Evolutionary conservation across 2,888 invertebrate species (phyloP).

Genomic region (Myopa tessellatipennis): DNA sequence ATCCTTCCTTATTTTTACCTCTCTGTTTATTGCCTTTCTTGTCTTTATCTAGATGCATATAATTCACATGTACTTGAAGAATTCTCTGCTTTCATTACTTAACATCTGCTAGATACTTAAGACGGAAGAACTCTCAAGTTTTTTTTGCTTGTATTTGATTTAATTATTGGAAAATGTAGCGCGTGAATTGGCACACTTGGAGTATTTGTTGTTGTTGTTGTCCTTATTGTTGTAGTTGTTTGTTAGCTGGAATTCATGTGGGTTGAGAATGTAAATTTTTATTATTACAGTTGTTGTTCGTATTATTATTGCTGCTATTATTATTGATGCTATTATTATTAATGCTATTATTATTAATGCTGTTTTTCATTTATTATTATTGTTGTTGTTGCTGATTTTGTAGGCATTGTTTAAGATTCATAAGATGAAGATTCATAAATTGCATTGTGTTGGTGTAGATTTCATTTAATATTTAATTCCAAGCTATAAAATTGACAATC

Average conservation of each 20-base stretch:
- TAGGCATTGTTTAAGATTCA: too few species aligned
- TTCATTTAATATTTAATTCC: too few species aligned
- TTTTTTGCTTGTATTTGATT: constrained; percentile 56
- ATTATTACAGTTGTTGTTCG: neutral
- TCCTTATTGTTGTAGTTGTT: neutral
- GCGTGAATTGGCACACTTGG: neutral
- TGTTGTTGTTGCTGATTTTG: too few species aligned
- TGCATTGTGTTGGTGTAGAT: too few species aligned
- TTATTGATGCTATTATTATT: too few species aligned
- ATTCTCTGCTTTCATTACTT: neutral
- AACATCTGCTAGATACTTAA: neutral
- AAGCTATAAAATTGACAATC: too few species aligned
- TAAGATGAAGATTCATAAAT: too few species aligned
- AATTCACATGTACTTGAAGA: constrained; percentile 37
- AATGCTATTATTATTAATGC: too few species aligned
- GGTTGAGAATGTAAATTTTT: neutral
- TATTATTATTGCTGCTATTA: too few species aligned
- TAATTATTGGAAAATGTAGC: constrained; percentile 24
- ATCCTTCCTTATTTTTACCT: constrained; percentile 38
- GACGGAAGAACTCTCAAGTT: constrained; percentile 53
- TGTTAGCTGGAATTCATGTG: neutral
- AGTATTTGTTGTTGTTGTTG: neutral
- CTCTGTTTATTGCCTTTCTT: constrained; percentile 17
- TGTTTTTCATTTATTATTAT: too few species aligned
- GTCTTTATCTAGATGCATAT: constrained; percentile 27